These are phyloP conservation scores for Eolophus roseicapilla DNA, from an alignment of 2,113 vertebrate species.

Conservation along the genomic window DNA sequence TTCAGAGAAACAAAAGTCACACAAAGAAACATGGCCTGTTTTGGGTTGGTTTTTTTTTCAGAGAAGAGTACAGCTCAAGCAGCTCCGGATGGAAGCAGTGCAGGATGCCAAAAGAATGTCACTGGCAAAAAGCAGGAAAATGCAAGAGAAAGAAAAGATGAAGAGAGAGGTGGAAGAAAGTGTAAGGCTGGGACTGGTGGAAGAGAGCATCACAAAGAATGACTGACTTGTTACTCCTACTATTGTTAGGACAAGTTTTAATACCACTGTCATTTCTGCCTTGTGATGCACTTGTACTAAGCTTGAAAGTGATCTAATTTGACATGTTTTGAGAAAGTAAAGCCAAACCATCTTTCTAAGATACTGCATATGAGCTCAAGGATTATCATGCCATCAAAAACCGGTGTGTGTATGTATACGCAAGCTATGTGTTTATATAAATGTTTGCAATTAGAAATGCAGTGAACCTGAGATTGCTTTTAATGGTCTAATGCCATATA, in stretches of 20 bases:
- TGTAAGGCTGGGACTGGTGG: background rate
- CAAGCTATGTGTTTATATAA: background rate
- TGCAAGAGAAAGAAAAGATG: background rate
- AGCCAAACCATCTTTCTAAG: background rate
- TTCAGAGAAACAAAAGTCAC: background rate
- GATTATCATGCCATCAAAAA: background rate
- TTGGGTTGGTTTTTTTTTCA: background rate
- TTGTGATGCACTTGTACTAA: background rate
- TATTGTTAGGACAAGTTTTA: background rate
- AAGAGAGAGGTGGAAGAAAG: background rate
- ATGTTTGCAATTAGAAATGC: background rate
- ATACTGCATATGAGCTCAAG: background rate
- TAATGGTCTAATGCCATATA: background rate
- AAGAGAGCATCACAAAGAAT: background rate
- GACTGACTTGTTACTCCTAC: background rate
- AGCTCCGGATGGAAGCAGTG: background rate
- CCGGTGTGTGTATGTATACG: background rate
- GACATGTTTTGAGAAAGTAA: background rate
- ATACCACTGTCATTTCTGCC: background rate
- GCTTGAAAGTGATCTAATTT: background rate
- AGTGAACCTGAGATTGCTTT: background rate
- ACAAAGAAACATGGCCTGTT: background rate
- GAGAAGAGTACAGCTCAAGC: background rate
- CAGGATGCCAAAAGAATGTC: background rate
- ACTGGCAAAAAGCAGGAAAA: background rate